Base-by-base conservation (phyloP, 2,113 vertebrate genomes). In the Alexandromys fortis region DNA sequence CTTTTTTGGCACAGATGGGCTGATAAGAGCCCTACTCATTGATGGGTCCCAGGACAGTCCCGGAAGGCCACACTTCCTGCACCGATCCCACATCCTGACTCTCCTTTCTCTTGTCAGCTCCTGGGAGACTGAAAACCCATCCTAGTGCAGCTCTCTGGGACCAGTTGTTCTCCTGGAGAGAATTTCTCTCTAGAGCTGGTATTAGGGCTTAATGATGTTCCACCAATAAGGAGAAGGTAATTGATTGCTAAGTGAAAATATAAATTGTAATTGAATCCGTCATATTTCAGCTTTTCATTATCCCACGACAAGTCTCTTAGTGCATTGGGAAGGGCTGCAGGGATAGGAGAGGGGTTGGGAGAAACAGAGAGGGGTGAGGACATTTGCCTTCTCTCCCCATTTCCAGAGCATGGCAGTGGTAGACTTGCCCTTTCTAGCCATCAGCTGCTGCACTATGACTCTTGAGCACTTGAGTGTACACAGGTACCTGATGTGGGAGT, bases 171-270 rank as follows among this genome's bases (percentile, higher is more conserved):
- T 96, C 76, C 92, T 47, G 1, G 19, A 91, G 81, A 92, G 45
- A 35, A 30, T 86, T 86, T 94, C 86, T 95, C 78, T 96, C 30
- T 68, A 63, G 92, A 93, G 92, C 85, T 92, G 67, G 81, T 73
- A 73, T 95, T 75, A 63, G 58, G 67, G 61, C 94, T 96, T 97
- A 95, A 95, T 92, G 95, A 94, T 95, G 94, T 94, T 94, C 94
- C 86, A 94, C 92, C 95, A 96, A 88, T 96, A 90, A 96, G 75
- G 75, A 86, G 88, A 96, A 95, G 76, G 96, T 97, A 98, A 98
- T 98, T 97, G 95, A 95, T 97, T 95, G 96, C 95, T 97, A 98
- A 97, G 94, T 95, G 96, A 97, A 98, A 97, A 96, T 98, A 97
- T 94, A 97, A 97, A 97, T 95, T 86, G 86, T 97, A 97, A 98